Percentiles rank a stretch among this genome's conserved stretches.
Conservation (phyloP, 2,888 invertebrate genomes). For the Amiota communis region DNA sequence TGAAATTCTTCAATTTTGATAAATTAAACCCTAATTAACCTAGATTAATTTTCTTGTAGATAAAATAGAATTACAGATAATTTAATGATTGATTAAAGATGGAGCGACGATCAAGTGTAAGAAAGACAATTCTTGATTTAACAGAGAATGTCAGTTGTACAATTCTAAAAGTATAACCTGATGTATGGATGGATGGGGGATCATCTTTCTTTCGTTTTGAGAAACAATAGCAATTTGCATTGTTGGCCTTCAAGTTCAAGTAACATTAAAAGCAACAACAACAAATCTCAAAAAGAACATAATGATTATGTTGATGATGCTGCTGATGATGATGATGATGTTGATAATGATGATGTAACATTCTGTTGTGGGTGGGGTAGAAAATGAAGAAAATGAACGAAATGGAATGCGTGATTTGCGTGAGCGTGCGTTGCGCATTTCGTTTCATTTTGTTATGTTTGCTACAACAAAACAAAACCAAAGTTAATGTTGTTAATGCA, state of each 20-base stretch:
- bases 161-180: too few species aligned
- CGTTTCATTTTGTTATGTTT: conserved; percentile 4
- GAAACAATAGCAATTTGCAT: conserved; percentile 36
- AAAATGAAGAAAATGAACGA: conserved; percentile 21
- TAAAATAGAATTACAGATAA: too few species aligned
- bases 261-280: conserved; percentile 54
- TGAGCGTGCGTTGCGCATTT: conserved; percentile 69
- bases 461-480: too few species aligned
- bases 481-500: too few species aligned
- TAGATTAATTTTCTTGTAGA: too few species aligned
- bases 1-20: too few species aligned
- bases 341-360: too few species aligned
- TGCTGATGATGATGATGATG: not conserved
- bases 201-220: not conserved
- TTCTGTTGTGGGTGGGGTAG: not conserved
- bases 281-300: conserved; percentile 9
- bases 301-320: not conserved
- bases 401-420: conserved; percentile 69
- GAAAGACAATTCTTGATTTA: too few species aligned
- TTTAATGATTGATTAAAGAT: too few species aligned
- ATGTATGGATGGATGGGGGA: not conserved
- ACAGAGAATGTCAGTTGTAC: too few species aligned
- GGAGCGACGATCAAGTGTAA: too few species aligned
- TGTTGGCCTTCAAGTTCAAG: conserved; percentile 64
- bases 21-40: too few species aligned